Conservation (phyloP, 1,140 invertebrate species). For the Sarcophaga bullata region DNA sequence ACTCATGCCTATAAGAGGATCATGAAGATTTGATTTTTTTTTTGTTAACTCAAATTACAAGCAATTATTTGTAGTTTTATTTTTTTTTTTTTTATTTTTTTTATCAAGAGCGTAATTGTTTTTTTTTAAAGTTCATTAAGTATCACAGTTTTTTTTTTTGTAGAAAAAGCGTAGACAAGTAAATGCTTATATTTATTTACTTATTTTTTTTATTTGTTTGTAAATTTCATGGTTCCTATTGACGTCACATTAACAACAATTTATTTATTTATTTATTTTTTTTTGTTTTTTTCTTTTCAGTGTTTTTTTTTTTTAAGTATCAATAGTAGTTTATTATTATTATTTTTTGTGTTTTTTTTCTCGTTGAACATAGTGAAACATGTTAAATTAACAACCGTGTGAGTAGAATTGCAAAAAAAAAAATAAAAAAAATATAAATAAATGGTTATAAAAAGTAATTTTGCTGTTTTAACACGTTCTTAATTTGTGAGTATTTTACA, state of each 20-base stretch:
- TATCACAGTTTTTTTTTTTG: background rate
- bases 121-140: background rate
- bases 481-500: slow-evolving; percentile 13
- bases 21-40: no score
- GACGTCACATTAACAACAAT: slow-evolving; percentile 35
- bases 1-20: no score
- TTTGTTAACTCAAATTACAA: no score
- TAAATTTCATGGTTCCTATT: slow-evolving; percentile 42
- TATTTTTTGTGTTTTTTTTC: no score
- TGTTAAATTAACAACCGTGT: background rate
- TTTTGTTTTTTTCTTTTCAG: slow-evolving; percentile 22
- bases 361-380: background rate
- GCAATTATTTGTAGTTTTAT: no score
- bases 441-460: background rate
- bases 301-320: background rate
- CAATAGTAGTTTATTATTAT: background rate
- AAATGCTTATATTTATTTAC: background rate
- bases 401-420: background rate
- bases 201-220: background rate
- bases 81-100: background rate
- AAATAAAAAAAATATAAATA: background rate
- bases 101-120: background rate
- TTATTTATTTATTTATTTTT: slow-evolving; percentile 28
- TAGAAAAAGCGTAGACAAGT: background rate
- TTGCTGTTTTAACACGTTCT: slow-evolving; percentile 4